Base-by-base conservation (phyloP, 1,140 invertebrate genomes). In the Magallana gigas region DNA sequence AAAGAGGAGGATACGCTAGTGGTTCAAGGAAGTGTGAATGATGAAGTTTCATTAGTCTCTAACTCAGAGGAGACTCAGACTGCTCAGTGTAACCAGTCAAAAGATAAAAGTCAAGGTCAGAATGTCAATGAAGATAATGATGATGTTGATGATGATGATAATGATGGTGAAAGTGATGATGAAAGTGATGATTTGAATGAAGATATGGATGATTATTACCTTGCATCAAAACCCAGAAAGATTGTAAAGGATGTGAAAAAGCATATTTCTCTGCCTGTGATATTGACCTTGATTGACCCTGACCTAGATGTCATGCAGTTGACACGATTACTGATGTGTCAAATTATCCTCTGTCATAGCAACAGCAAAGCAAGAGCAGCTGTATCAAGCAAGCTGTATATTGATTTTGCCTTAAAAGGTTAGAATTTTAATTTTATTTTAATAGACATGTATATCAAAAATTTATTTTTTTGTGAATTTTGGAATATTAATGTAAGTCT, bases 351-450 rank as follows among this genome's bases (percentile, higher is more conserved):
- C 8, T 88, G 62, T 84, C 83, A 89, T 81, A 88, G 62, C 16
- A 91, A 91, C 83, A 89, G 85, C 23, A 85, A 84, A 12, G 90
- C 89, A 59, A 88, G 88, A 71, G 80, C 80, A 23, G 90, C 88
- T 0, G 84, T 85, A 18, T 58, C 62, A 8, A 81, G 29, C 18
- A 86, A 86, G 4, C 18, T 86, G 57, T 84, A 90, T 56, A 18
- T 86, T 7, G 89, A 91, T 59, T 86, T 89, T 60, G n/a, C 58
- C 11, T 58, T 6, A 16, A 58, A 56, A 83, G 81, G 81, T 83
- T 14, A 57, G n/a, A 48, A 48, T 48, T 48, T 48, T 48, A 5
- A 48, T 48, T 48, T 3, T 48, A 2, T 48, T 48, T 48, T 4
- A 5, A 48, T 48, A 48, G 36, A 48, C 2, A 48, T 48, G 5